Base-by-base conservation (phyloP, 1,140 invertebrate genomes). In the Panagrolaimus sp. region DNA sequence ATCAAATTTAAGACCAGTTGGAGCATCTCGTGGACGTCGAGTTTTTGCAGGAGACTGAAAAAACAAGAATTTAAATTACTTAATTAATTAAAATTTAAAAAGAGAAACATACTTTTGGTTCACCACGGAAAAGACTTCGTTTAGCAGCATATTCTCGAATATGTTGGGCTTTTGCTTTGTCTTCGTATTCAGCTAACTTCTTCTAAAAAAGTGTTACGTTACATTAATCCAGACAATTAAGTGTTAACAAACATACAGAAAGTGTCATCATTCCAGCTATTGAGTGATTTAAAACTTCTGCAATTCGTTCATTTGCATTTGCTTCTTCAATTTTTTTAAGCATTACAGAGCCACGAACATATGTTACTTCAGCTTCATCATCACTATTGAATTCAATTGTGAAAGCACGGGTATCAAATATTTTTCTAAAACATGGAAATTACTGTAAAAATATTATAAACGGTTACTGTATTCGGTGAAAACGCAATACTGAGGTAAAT, bases 1-100 rank as follows among this genome's bases (percentile, higher is more conserved):
- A 15, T 52, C 26, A 26, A 58, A 58, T 58, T 58, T 21, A 58
- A 58, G 52, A 21, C 52, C 52, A n/a, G 21, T 58, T 1, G 52
- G 15, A 12, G 1, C 14, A 21, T 21, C 52, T 2, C 52, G 52
- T 17, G 52, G 21, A 8, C 52, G 15, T 2, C 52, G 8, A 24
- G 52, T 58, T 28, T 58, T n/a, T 9, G 52, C 52, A 21, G 52
- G 52, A 26, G 28, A 12, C 2, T 38, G 7, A 38, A 38, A 38
- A 38, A 38, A 38, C 2, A 2, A 38, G 7, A 7, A 38, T 38
- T 38, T 38, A 38, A 38, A 4, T 38, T 38, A 38, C 2, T 38
- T 38, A 38, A 38, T n/a, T n/a, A n/a, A 7, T 38, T 38, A 38
- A 38, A 38, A 38, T 38, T 38, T 38, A n/a, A n/a, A n/a, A n/a